phyloP scores from a whole-genome alignment of 1,140 invertebrate genomes.

The Tetragonula clypearis region DNA sequence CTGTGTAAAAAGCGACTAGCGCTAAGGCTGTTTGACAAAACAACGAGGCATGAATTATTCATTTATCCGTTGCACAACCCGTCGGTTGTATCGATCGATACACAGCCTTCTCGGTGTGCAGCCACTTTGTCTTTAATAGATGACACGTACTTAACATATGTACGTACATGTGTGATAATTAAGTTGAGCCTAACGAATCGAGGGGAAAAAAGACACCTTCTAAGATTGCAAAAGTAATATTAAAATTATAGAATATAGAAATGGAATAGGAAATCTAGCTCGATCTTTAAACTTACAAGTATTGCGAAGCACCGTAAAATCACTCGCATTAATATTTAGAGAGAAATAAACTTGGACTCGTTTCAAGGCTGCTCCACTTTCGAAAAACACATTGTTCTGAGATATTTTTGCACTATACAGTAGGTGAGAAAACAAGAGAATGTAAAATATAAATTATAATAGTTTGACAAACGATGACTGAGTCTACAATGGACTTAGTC shows the following conservation, averaged over 20 bases:
- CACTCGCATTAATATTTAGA: too few relatives aligned
- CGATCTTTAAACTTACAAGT: not conserved
- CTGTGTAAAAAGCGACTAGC: not conserved
- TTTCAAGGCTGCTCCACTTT: too few relatives aligned
- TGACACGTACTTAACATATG: not conserved
- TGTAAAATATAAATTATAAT: too few relatives aligned
- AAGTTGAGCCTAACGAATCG: not conserved
- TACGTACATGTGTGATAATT: not conserved
- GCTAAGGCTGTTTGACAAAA: not conserved
- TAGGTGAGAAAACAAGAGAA: too few relatives aligned
- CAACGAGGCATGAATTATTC: conserved; percentile 4
- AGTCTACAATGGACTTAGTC: too few relatives aligned
- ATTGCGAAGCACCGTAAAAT: not conserved
- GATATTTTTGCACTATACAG: too few relatives aligned
- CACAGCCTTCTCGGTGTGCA: not conserved
- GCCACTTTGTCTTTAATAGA: conserved; percentile 9
- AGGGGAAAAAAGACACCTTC: not conserved
- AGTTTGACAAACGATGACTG: too few relatives aligned
- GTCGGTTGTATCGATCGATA: not conserved
- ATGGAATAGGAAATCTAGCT: too few relatives aligned
- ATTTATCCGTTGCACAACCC: not conserved
- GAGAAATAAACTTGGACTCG: too few relatives aligned
- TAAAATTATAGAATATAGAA: too few relatives aligned
- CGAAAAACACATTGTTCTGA: too few relatives aligned
- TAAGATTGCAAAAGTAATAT: too few relatives aligned